Conservation (phyloP, 2,888 invertebrate genomes). For the Andricus curvator region DNA sequence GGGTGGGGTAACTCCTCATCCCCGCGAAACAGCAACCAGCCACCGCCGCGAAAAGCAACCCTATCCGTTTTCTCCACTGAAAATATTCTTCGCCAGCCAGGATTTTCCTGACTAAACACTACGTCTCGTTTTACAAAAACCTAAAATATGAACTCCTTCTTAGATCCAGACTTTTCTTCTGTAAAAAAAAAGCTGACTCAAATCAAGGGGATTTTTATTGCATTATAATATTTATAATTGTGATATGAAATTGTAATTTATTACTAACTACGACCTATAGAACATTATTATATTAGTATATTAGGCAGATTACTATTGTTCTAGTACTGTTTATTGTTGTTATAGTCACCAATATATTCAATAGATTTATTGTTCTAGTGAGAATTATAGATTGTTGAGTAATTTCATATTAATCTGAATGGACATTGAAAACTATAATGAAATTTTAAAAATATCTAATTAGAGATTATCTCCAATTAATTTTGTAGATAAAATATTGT, state of each 20-base stretch:
- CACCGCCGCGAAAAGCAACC: constrained; percentile 49
- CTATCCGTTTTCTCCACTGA: constrained; percentile 45
- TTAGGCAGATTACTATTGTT: background rate
- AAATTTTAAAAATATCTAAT: background rate
- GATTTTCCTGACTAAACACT: constrained; percentile 24
- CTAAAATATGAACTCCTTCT: constrained; percentile 24
- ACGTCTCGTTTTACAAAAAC: constrained; percentile 29
- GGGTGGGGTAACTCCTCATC: constrained; percentile 69
- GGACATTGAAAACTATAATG: background rate
- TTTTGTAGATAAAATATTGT: background rate
- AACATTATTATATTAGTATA: background rate
- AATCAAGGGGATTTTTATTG: background rate
- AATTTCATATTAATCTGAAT: background rate
- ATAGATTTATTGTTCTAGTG: background rate
- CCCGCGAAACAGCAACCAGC: constrained; percentile 58
- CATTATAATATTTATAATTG: too few relatives aligned
- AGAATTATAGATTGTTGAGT: background rate
- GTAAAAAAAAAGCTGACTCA: background rate
- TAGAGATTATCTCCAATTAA: background rate
- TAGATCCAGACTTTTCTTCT: background rate
- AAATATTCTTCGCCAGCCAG: constrained; percentile 54
- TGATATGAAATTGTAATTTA: background rate
- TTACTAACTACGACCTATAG: background rate
- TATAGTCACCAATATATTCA: background rate
- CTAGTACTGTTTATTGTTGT: background rate